Base-by-base conservation (phyloP, 2,113 vertebrate genomes). In the Dryoscopus gambensis region DNA sequence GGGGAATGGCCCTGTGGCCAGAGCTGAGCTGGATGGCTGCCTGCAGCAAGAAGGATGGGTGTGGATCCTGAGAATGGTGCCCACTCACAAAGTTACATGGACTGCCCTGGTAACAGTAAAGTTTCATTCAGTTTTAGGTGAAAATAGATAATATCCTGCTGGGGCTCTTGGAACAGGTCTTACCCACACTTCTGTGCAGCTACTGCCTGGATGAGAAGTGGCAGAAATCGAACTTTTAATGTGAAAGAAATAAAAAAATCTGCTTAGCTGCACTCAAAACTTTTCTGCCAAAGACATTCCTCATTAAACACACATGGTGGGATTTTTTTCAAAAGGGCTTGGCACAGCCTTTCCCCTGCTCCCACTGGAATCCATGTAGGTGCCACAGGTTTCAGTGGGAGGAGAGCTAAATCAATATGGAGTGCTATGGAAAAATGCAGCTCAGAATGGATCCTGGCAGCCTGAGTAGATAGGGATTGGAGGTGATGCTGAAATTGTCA, bases 401-500 rank as follows among this genome's bases (percentile, higher is more conserved):
- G 86, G 76, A 84, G 23, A 89, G 60, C 76, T 93, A 84, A 89
- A 92, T 94, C 95, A 95, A 56, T 87, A 84, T 15, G 56, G 68
- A 93, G 27, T 90, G 92, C 76, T 87, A 89, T 87, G 86, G 91
- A 95, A 95, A 90, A 95, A 95, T 78, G 62, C 73, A 89, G 47
- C 52, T 80, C 49, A 63, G 65, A 96, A 78, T 78, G 93, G 83
- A 87, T 95, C 69, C 94, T 97, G 96, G 95, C 95, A 95, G 65
- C 2, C 0, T 71, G 40, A 84, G 69, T 19, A 94, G 93, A 95
- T 95, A 94, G 91, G 64, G 77, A 84, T 95, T 91, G 91, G 93
- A 95, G 91, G 93, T 92, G 84, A 94, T 95, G 89, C 80, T 96
- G 91, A 95, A 96, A 75, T 71, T 89, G 86, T 95, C 94, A 95